Evolutionary conservation across 2,888 invertebrate species (phyloP).

Genomic region (Leptinotarsa rubiginosa): DNA sequence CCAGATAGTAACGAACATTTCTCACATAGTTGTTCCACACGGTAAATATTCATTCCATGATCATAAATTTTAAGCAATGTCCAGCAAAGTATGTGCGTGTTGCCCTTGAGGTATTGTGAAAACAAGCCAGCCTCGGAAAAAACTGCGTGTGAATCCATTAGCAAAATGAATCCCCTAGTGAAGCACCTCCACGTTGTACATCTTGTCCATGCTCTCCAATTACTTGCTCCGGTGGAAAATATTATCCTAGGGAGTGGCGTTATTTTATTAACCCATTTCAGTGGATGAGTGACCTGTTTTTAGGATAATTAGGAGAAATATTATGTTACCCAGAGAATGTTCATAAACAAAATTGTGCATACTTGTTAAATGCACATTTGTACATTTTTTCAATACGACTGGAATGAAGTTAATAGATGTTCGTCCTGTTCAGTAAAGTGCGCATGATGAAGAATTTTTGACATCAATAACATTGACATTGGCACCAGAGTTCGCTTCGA

Average conservation of each 20-base stretch:
- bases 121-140: not conserved
- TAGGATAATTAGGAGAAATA: not conserved
- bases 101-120: not conserved
- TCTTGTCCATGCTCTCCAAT: not conserved
- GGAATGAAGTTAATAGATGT: not conserved
- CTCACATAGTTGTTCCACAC: not conserved
- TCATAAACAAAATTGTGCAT: not conserved
- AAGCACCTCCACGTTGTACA: not conserved
- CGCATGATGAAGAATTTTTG: no score
- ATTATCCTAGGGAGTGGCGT: not conserved
- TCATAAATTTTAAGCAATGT: not conserved
- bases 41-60: not conserved
- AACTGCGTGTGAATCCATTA: conserved; percentile 1
- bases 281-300: not conserved
- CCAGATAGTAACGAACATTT: not conserved
- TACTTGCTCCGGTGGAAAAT: not conserved
- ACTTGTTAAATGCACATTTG: no score
- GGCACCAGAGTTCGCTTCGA: no score
- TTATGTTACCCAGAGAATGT: not conserved
- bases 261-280: not conserved
- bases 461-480: no score
- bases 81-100: not conserved
- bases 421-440: not conserved
- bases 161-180: not conserved
- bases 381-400: not conserved